phyloP scores from a whole-genome alignment of 2,797 vertebrate species.

The Characodon lateralis region DNA sequence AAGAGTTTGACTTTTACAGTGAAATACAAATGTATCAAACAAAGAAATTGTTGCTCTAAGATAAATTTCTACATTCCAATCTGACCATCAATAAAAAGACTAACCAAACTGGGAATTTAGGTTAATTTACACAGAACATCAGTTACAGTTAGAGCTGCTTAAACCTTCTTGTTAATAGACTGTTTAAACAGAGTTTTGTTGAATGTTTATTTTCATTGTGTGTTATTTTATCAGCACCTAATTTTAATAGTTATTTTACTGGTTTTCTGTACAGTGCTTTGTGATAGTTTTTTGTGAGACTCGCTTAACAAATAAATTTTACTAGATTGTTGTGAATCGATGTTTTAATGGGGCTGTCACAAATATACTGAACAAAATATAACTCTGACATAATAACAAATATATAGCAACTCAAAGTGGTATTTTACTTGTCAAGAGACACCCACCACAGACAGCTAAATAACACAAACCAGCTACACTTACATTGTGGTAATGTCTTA shows the following conservation, averaged over 20 bases:
- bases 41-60: not conserved
- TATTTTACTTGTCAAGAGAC: not conserved
- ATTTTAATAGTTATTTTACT: not conserved
- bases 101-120: not conserved
- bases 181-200: not conserved
- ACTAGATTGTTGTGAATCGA: not conserved
- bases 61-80: not conserved
- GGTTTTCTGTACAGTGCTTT: not conserved
- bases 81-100: not conserved
- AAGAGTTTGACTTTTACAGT: no score
- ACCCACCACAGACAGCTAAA: not conserved
- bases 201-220: not conserved
- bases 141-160: not conserved
- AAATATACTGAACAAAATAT: not conserved
- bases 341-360: not conserved
- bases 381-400: not conserved
- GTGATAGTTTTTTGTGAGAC: not conserved
- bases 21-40: not conserved
- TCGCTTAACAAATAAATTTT: not conserved
- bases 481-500: not conserved
- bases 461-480: not conserved
- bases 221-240: not conserved
- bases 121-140: not conserved
- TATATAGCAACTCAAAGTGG: not conserved
- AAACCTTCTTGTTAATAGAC: not conserved